A percentile compares a stretch with the other conserved stretches of the same genome.
These are phyloP conservation scores for Anticlea derivata DNA, from an alignment of 2,888 invertebrate species.

Conservation along the genomic window DNA sequence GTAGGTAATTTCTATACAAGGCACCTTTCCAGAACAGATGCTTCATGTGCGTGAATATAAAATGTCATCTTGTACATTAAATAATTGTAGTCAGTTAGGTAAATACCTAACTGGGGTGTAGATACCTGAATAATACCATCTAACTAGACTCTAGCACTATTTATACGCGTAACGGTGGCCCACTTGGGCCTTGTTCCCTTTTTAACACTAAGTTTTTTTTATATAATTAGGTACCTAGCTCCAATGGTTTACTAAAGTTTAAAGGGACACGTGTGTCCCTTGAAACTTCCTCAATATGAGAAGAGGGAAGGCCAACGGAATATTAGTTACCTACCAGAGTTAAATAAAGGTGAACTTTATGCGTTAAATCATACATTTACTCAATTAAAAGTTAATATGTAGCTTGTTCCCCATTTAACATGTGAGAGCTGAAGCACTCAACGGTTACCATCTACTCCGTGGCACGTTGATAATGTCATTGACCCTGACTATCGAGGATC, in stretches of 20 bases:
- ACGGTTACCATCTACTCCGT: conserved; percentile 45
- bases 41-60: neutral
- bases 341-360: neutral
- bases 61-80: too few relatives aligned
- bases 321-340: neutral
- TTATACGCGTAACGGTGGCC: too few relatives aligned
- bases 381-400: conserved; percentile 19
- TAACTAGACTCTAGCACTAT: too few relatives aligned
- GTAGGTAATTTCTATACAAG: neutral
- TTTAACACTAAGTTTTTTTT: too few relatives aligned
- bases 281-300: neutral
- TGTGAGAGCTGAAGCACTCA: conserved; percentile 43
- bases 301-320: neutral
- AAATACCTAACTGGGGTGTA: too few relatives aligned
- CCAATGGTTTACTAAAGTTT: too few relatives aligned
- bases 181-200: too few relatives aligned
- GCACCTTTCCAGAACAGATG: neutral
- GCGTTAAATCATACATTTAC: conserved; percentile 11
- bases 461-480: conserved; percentile 60
- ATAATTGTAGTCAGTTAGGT: too few relatives aligned
- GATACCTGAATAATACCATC: too few relatives aligned
- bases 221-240: neutral
- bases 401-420: conserved; percentile 29
- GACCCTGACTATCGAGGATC: conserved; percentile 60
- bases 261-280: too few relatives aligned